Base-by-base conservation (phyloP, 2,888 invertebrate species). In the Conops quadrifasciatus region DNA sequence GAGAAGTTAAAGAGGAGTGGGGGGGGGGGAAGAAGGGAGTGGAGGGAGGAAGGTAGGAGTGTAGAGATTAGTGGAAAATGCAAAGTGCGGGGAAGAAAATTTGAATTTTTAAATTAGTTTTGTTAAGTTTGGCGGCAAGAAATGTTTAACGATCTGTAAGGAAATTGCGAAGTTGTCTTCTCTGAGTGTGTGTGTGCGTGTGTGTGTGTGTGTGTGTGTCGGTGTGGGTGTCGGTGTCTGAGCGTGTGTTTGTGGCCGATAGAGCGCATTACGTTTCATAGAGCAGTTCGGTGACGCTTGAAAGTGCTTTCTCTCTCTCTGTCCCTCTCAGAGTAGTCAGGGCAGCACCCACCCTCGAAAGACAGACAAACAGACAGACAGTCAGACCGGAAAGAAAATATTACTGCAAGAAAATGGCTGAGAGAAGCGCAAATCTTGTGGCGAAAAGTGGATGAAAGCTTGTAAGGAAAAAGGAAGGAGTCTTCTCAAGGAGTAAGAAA, bases 81-180 rank as follows among this genome's bases (percentile, higher is more conserved):
- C 36, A 36, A 36, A 36, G 36, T 36, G 36, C 9, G 36, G 9
- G 9, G 71, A 71, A 80, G 79, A 75, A 83, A 82, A 84, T 84
- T 84, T 84, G 83, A 84, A 84, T 85, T 85, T 85, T 84, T 83
- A 85, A 84, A 84, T 84, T 84, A 84, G 85, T 84, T 85, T 85
- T 84, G 84, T 81, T 82, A 84, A 82, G 82, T 84, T 36, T 81
- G 60, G 58, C 66, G 49, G 64, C 51, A 63, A 68, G 67, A 68
- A 82, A 81, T 82, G 81, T 81, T 83, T 82, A 83, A 83, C 81
- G 81, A 81, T 81, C 82, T 81, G 82, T 80, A 78, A 83, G 82
- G 80, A 83, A 83, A 81, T 80, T 80, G 81, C 81, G 78, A 79
- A 80, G 80, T 80, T 68, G 59, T 47, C 21, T 21, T 51, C 3